phyloP scores from a whole-genome alignment of 2,113 vertebrate genomes.

The Erpornis zantholeuca region DNA sequence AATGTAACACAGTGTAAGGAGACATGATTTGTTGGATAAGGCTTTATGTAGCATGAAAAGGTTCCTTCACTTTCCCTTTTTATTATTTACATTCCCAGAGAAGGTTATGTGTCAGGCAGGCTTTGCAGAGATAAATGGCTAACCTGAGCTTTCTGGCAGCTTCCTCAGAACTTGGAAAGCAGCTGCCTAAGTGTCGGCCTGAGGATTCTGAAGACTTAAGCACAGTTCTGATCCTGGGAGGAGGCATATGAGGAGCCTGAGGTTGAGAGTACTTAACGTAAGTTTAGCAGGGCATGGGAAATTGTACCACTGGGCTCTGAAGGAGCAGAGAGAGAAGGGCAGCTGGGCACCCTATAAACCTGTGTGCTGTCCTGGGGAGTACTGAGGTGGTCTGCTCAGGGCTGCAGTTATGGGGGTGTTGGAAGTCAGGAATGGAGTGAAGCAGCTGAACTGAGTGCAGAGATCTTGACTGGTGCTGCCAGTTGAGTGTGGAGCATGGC shows the following conservation, averaged over 20 bases:
- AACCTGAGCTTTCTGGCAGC: background rate
- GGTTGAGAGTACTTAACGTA: background rate
- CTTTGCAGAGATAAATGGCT: conserved; percentile 8
- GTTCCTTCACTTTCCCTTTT: background rate
- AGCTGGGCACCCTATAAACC: background rate
- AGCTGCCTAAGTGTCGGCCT: background rate
- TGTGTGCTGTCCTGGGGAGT: background rate
- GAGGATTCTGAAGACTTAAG: background rate
- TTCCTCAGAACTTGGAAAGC: background rate
- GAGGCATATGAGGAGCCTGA: background rate
- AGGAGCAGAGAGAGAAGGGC: background rate
- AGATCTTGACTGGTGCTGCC: background rate
- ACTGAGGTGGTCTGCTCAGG: background rate
- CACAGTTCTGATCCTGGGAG: background rate
- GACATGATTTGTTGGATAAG: background rate
- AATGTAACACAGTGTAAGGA: background rate
- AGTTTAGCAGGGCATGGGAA: background rate
- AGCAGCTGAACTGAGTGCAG: background rate
- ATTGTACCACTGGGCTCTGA: background rate
- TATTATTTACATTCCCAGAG: conserved; percentile 39
- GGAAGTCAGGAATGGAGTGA: background rate
- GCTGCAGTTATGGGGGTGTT: fast-evolving
- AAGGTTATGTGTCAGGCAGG: conserved; percentile 14
- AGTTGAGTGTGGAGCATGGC: no score
- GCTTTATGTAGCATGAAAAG: conserved; percentile 35